A percentile compares a stretch with the other conserved stretches of the same genome.
These are phyloP conservation scores for Nesospiza acunhae DNA, from an alignment of 2,113 vertebrate species.

Conservation along the genomic window DNA sequence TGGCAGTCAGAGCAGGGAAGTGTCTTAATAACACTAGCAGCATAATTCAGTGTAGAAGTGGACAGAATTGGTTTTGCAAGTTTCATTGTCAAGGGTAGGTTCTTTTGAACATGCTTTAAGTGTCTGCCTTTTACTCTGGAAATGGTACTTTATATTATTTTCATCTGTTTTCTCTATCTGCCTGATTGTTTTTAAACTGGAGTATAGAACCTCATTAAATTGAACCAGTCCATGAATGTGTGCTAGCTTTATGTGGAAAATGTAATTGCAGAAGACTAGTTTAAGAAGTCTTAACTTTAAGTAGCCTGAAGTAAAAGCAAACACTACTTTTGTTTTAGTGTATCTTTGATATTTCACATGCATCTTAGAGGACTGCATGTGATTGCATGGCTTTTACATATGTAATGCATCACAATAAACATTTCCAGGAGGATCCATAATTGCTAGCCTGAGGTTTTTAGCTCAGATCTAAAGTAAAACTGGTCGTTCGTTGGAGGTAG, in stretches of 20 bases:
- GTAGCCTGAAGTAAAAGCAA: slow-evolving; percentile 39
- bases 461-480: not conserved
- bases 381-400: not conserved
- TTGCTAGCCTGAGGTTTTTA: not conserved
- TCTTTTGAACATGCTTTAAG: not conserved
- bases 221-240: not conserved
- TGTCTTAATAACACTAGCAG: not conserved
- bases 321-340: not conserved
- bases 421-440: not conserved
- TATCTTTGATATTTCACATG: slow-evolving; percentile 11
- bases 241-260: slow-evolving; percentile 54
- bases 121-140: slow-evolving; percentile 23
- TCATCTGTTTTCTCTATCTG: slow-evolving; percentile 50
- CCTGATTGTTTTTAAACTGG: slow-evolving; percentile 41
- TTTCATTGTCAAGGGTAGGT: not conserved
- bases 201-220: slow-evolving; percentile 56
- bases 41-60: not conserved
- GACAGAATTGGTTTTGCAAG: slow-evolving; percentile 42
- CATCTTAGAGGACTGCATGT: not conserved
- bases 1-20: not conserved
- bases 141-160: slow-evolving; percentile 9
- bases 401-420: not conserved
- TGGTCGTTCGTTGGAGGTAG: not conserved
- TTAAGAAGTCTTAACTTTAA: slow-evolving; percentile 16
- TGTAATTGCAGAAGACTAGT: slow-evolving; percentile 3